Base-by-base conservation (phyloP, 35 echinoderm and acorn worm genomes). In the Ophiothrix spiculata region DNA sequence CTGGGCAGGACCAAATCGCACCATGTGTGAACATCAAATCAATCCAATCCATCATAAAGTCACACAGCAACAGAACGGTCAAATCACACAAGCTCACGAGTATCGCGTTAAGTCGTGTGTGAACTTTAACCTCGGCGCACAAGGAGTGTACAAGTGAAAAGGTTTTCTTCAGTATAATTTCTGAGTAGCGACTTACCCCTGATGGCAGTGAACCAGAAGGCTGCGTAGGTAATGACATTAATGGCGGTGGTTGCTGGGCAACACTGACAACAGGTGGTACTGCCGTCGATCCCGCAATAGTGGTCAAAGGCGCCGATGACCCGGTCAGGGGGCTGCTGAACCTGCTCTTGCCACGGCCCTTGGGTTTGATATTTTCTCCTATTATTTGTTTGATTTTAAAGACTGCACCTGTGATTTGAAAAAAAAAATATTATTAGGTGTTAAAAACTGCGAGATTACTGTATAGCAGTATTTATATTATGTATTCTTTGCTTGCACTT, bases 381-480 rank as follows among this genome's bases (percentile, higher is more conserved):
- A 94, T 94, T 32, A 94, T 94, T 33, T 86, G 84, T 28, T 79
- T 74, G 64, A 94, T 94, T 82, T 88, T 86, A 42, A 76, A 56
- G 29, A 94, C 88, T 36, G 92, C 92, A 79, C 64, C 92, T 94
- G 80, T 21, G 77, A 84, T 23, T 82, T 38, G 40, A 15, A 75
- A 33, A 69, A 25, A 69, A 15, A 69, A 25, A 69, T n/a, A 69
- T 69, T n/a, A n/a, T n/a, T n/a, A n/a, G n/a, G n/a, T n/a, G n/a
- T n/a, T n/a, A n/a, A n/a, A n/a, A n/a, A n/a, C n/a, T n/a, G n/a
- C n/a, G n/a, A n/a, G n/a, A n/a, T n/a, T n/a, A n/a, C n/a, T n/a
- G n/a, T n/a, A n/a, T n/a, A n/a, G n/a, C n/a, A n/a, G n/a, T n/a
- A n/a, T n/a, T n/a, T n/a, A n/a, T n/a, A n/a, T n/a, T n/a, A n/a